Conservation (phyloP, 2,113 vertebrate genomes). For the Gymnogyps californianus region DNA sequence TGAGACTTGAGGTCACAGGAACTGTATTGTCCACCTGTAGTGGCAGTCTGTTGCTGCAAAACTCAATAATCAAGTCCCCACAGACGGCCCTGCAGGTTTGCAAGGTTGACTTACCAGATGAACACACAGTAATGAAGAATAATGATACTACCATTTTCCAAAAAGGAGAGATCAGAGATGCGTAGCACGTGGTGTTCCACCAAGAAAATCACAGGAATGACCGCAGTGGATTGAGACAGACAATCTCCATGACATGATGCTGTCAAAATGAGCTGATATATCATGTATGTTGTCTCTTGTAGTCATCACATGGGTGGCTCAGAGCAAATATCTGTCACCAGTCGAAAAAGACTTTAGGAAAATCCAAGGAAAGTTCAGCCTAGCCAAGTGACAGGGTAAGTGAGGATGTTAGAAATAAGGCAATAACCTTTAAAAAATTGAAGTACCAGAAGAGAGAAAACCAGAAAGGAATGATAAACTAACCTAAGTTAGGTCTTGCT, state of each 20-base stretch:
- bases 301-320: not conserved
- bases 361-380: not conserved
- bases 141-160: not conserved
- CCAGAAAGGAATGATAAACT: not conserved
- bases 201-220: not conserved
- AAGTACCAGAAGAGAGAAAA: not conserved
- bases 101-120: not conserved
- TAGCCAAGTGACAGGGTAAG: not conserved
- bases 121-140: not conserved
- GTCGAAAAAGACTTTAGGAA: not conserved
- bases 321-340: not conserved
- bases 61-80: not conserved
- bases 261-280: not conserved
- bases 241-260: not conserved
- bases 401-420: not conserved
- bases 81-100: not conserved
- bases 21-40: not conserved
- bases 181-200: not conserved
- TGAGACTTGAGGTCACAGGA: not conserved
- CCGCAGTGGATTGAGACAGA: not conserved
- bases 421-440: not conserved
- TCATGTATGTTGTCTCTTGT: not conserved
- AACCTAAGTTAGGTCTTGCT: not conserved
- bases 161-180: not conserved
- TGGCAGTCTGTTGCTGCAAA: not conserved